Conservation (phyloP, 2,888 invertebrate species). For the Acanthacorydalis orientalis region DNA sequence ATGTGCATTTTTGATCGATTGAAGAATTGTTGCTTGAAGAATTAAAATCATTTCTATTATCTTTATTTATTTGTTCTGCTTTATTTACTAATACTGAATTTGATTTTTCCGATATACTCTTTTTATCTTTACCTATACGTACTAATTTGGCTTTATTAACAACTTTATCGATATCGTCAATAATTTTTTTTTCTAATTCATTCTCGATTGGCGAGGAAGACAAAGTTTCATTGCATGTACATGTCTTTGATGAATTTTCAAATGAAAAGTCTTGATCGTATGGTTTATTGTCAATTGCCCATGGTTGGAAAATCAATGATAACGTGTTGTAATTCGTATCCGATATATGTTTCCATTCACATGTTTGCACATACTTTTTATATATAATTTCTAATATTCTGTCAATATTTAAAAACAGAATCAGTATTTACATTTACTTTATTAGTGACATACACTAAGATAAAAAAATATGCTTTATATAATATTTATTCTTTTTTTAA, state of each 20-base stretch:
- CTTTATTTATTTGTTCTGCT: background rate
- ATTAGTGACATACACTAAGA: too few relatives aligned
- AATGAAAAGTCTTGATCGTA: background rate
- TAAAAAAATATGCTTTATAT: too few relatives aligned
- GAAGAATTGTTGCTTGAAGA: background rate
- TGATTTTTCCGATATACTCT: background rate
- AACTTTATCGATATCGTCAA: slow-evolving; percentile 1
- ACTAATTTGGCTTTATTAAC: slow-evolving; percentile 1
- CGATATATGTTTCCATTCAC: background rate
- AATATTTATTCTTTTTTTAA: too few relatives aligned
- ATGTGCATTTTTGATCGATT: too few relatives aligned
- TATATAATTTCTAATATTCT: background rate
- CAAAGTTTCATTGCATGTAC: background rate
- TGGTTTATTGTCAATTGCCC: background rate
- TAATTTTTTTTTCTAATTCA: background rate
- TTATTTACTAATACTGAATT: background rate
- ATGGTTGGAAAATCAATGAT: background rate
- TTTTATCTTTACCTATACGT: background rate
- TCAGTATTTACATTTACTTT: too few relatives aligned
- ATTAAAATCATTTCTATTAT: background rate
- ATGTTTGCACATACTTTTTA: slow-evolving; percentile 1
- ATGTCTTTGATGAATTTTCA: background rate
- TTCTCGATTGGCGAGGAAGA: too few relatives aligned
- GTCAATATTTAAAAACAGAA: too few relatives aligned
- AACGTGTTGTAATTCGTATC: background rate